Percentiles rank a stretch among this genome's conserved stretches.
Conservation (phyloP, 2,888 invertebrate species). For the Dryobotodes eremita region DNA sequence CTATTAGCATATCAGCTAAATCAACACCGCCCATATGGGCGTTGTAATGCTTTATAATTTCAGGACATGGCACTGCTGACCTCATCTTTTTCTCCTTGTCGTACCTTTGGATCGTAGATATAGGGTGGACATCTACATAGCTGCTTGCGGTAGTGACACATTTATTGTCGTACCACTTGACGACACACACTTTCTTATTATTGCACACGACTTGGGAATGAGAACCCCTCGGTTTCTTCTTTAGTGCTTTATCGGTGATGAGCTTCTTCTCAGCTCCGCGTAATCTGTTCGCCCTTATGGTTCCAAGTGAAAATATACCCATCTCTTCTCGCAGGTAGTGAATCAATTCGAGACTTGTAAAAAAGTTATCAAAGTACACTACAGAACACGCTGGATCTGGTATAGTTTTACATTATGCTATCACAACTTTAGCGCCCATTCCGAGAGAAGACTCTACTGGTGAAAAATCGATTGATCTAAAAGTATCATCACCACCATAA, state of each 20-base stretch:
- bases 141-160: neutral
- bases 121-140: neutral
- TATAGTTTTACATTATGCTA: too few species aligned
- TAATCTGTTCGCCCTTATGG: conserved; percentile 5
- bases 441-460: too few species aligned
- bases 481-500: too few species aligned
- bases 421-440: too few species aligned
- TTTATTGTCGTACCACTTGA: conserved; percentile 5
- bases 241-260: neutral
- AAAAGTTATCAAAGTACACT: too few species aligned
- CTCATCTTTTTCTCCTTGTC: neutral
- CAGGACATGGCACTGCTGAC: conserved; percentile 2
- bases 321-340: neutral
- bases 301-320: neutral
- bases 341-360: too few species aligned
- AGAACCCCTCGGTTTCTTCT: neutral
- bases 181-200: conserved; percentile 6
- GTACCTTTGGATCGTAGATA: neutral
- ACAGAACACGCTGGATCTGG: too few species aligned
- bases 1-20: too few species aligned
- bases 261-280: conserved; percentile 3
- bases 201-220: neutral
- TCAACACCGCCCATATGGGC: too few species aligned
- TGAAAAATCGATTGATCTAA: too few species aligned
- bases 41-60: neutral